Conservation (phyloP, 2,888 invertebrate species). For the Philopedon plagiatum region DNA sequence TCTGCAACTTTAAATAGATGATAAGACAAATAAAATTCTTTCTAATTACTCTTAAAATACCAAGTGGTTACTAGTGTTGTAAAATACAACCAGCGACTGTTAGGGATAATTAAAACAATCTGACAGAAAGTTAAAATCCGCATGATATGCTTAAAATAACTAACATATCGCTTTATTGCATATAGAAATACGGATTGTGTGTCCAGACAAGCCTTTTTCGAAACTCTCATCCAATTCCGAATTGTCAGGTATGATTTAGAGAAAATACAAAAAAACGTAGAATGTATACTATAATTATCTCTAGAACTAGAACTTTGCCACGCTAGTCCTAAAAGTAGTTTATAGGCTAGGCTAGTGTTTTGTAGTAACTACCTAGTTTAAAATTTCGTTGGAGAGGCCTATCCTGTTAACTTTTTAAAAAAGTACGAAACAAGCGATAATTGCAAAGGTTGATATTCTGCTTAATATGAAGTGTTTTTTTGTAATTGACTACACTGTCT, state of each 20-base stretch:
- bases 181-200: conserved; percentile 84
- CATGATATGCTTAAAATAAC: conserved; percentile 61
- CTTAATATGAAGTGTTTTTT: too few species aligned
- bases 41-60: too few species aligned
- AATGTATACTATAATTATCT: background rate
- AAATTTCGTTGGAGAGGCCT: background rate
- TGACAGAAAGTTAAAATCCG: conserved; percentile 53
- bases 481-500: too few species aligned
- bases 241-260: conserved; percentile 77
- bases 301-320: background rate
- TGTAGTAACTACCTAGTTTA: background rate
- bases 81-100: too few species aligned
- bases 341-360: conserved; percentile 1
- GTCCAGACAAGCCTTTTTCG: conserved; percentile 83
- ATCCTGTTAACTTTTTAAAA: conserved; percentile 3
- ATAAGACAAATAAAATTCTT: too few species aligned
- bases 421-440: too few species aligned
- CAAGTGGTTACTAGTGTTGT: too few species aligned
- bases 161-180: conserved; percentile 67
- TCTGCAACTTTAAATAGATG: too few species aligned
- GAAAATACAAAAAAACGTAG: background rate
- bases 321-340: background rate
- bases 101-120: conserved; percentile 48
- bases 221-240: conserved; percentile 82
- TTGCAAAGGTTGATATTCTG: too few species aligned